These are phyloP conservation scores for Planiliza haematocheilus DNA, from an alignment of 2,113 vertebrate species.

Conservation along the genomic window DNA sequence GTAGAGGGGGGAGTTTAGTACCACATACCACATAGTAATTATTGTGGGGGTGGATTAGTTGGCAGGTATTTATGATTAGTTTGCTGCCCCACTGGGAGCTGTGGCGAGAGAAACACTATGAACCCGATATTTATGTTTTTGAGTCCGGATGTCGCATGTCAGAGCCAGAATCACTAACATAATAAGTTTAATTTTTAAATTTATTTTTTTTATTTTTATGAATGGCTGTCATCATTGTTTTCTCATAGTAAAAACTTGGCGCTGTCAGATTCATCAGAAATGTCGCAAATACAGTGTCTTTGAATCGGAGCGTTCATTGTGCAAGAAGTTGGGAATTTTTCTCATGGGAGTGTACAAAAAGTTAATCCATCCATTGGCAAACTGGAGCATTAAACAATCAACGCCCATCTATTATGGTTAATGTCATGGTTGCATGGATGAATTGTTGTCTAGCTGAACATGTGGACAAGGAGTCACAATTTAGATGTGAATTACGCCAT, in stretches of 20 bases:
- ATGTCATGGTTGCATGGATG: slow-evolving; percentile 37
- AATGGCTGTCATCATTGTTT: slow-evolving; percentile 20
- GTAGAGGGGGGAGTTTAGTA: slow-evolving; percentile 15
- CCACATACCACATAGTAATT: slow-evolving; percentile 47
- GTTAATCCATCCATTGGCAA: slow-evolving; percentile 57
- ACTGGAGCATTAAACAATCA: slow-evolving; percentile 59
- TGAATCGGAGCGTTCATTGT: slow-evolving; percentile 51
- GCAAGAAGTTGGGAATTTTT: slow-evolving; percentile 69
- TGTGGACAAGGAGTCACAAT: slow-evolving; percentile 33
- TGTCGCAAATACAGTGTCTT: slow-evolving; percentile 15
- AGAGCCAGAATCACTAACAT: slow-evolving; percentile 16
- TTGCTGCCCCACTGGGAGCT: slow-evolving; percentile 44
- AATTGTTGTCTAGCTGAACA: slow-evolving; percentile 43
- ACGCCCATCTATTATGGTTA: slow-evolving; percentile 72
- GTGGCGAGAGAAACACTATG: slow-evolving; percentile 23
- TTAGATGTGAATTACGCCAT: not conserved
- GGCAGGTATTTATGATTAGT: slow-evolving; percentile 64
- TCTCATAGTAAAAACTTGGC: slow-evolving; percentile 15
- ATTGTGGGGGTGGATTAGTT: slow-evolving; percentile 51
- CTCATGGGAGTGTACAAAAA: slow-evolving; percentile 65
- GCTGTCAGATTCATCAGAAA: slow-evolving; percentile 13
- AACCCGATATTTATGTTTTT: slow-evolving; percentile 51
- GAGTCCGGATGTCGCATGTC: slow-evolving; percentile 9
- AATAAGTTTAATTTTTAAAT: too few species aligned
- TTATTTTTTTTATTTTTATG: not conserved